phyloP scores from a whole-genome alignment of 2,888 invertebrate genomes.

The Dilophus febrilis region DNA sequence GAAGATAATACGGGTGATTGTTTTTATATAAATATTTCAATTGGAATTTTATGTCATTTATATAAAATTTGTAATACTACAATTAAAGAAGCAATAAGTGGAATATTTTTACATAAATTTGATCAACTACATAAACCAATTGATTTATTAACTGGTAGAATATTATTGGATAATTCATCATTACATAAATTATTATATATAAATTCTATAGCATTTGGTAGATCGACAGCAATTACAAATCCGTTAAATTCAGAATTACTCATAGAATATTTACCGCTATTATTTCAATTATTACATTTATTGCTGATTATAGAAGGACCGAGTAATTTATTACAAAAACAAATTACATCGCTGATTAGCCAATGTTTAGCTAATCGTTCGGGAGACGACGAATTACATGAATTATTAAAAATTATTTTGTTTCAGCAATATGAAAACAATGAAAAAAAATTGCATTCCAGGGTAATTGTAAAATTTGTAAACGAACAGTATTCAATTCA shows the following conservation, averaged over 20 bases:
- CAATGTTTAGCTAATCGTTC: slow-evolving; percentile 22
- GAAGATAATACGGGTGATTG: too few species aligned
- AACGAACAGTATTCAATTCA: slow-evolving; percentile 5
- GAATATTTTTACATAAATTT: too few species aligned
- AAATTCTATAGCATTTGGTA: slow-evolving; percentile 22
- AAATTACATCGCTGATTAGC: slow-evolving; percentile 15
- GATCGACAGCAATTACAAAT: slow-evolving; percentile 17
- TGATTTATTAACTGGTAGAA: slow-evolving; percentile 19
- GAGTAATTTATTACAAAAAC: slow-evolving; percentile 7
- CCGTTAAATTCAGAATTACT: slow-evolving; percentile 22
- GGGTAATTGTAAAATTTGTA: slow-evolving; percentile 14
- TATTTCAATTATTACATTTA: slow-evolving; percentile 19
- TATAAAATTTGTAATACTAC: too few species aligned
- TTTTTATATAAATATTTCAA: too few species aligned
- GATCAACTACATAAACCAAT: slow-evolving; percentile 9
- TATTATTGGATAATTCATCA: slow-evolving; percentile 21
- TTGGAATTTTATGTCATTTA: too few species aligned
- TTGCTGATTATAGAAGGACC: slow-evolving; percentile 9
- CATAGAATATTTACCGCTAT: slow-evolving; percentile 17
- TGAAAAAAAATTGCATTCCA: slow-evolving; percentile 16
- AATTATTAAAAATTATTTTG: slow-evolving; percentile 14
- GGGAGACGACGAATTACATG: slow-evolving; percentile 14
- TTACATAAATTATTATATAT: slow-evolving; percentile 15
- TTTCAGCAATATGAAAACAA: neutral
- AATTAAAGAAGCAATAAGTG: too few species aligned